Evolutionary conservation across 30 jellyfish, hydroid and myxozoan species (phyloP), one percentile per base, ranked within the genome.

Genomic region (Chrysaora quinquecirrha): DNA sequence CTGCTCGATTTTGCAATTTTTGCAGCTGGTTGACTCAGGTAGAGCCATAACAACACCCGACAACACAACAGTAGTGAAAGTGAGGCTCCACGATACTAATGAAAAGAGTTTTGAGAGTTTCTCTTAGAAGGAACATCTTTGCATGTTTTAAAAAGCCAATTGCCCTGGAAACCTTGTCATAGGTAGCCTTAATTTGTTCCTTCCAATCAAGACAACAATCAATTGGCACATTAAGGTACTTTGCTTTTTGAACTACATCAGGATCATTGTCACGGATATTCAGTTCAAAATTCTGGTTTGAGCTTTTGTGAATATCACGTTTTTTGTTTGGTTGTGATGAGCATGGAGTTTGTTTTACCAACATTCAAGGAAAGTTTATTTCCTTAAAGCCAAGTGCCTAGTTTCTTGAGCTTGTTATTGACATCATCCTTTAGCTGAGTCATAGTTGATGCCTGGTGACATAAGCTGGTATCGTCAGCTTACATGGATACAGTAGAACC

Each of bases 301-400:
- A 25, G 29, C 48, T 30, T 3, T 76, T 32, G 30, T 25, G 30
- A 28, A 27, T 48, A 62, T 52, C 56, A 2, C 35, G 82, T n/a
- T 35, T 29, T 79, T 0, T 63, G 82, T 34, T 64, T 66, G 18
- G 73, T 79, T 46, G 90, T n/a, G 47, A 79, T 64, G 0, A 62
- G 16, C 89, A 78, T 34, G 60, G 73, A 62, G 32, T 78, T 76
- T 30, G 73, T 78, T 62, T 78, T 79, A 20, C 82, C 33, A 25
- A 79, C 74, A 64, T 63, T 79, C 73, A 79, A 35, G n/a, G 87
- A 56, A 7, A 76, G 77, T 22, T 50, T 76, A 27, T 76, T 76
- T 21, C 87, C 77, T 20, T 34, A 19, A 1, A 79, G 74, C 90
- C 90, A 79, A 1, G 62, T 79, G 34, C 29, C 80, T n/a, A 54